Percentiles rank a stretch among this genome's conserved stretches.
phyloP scores from a whole-genome alignment of 2,797 vertebrate species.

The Alfaro cultratus region DNA sequence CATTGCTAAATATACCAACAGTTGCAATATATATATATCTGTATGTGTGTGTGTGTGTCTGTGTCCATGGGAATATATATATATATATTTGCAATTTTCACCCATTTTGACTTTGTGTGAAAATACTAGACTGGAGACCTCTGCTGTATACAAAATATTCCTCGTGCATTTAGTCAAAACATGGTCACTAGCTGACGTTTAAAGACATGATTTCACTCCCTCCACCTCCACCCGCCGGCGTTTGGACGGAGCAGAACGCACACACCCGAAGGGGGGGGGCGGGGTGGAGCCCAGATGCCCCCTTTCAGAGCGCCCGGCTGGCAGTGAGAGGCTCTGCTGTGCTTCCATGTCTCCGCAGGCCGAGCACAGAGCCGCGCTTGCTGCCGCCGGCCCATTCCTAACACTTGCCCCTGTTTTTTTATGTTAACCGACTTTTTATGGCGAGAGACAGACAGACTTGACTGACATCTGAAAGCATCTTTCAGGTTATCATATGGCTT shows the following conservation, averaged over 20 bases:
- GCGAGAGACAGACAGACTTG: conserved; percentile 82
- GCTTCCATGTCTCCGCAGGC: conserved; percentile 62
- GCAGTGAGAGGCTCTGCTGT: conserved; percentile 64
- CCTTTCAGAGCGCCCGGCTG: conserved; percentile 61
- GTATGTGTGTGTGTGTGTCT: conserved; percentile 35
- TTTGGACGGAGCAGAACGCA: conserved; percentile 55
- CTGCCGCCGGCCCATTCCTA: conserved; percentile 78
- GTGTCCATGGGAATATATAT: conserved; percentile 21
- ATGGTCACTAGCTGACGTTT: conserved; percentile 55
- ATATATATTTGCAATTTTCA: conserved; percentile 65
- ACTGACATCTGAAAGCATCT: conserved; percentile 91
- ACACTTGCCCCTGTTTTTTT: conserved; percentile 81
- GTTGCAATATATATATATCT: conserved; percentile 65
- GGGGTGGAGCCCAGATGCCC: conserved; percentile 55
- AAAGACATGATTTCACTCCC: conserved; percentile 54
- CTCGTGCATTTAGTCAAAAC: conserved; percentile 46
- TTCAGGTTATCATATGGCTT: conserved; percentile 97
- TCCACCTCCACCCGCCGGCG: conserved; percentile 32
- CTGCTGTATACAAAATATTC: conserved; percentile 69
- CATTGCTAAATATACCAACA: conserved; percentile 50
- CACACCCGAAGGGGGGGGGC: conserved; percentile 44
- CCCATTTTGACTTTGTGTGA: conserved; percentile 52
- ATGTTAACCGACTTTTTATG: conserved; percentile 82
- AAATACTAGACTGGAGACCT: conserved; percentile 74
- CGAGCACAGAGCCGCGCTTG: conserved; percentile 57